These are phyloP conservation scores for Brienomyrus brachyistius DNA, from an alignment of 2,113 vertebrate species.

Conservation along the genomic window DNA sequence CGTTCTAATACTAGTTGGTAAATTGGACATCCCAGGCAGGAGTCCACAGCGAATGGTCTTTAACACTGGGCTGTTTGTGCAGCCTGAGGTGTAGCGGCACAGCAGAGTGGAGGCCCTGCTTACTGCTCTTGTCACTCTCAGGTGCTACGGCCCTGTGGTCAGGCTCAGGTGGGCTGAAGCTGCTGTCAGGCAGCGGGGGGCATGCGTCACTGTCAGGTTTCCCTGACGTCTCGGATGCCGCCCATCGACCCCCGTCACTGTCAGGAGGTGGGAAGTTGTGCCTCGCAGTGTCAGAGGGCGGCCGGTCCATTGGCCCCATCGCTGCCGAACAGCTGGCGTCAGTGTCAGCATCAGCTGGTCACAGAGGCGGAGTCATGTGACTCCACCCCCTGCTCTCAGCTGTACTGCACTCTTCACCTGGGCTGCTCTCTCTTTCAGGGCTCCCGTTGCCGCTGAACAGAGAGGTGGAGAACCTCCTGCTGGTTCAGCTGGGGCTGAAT, in stretches of 20 bases:
- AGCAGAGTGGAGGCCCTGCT: constrained; percentile 37
- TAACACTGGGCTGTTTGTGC: constrained; percentile 1
- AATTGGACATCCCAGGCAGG: constrained; percentile 25
- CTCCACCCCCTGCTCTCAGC: constrained; percentile 63
- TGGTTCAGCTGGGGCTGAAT: constrained; percentile 24
- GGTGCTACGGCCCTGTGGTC: constrained; percentile 49
- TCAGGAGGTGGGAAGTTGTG: constrained; percentile 77
- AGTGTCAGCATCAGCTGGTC: constrained; percentile 89
- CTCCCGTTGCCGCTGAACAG: constrained; percentile 26
- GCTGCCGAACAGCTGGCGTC: constrained; percentile 75
- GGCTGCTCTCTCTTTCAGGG: constrained; percentile 51
- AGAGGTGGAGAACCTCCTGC: constrained; percentile 24
- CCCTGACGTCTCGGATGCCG: constrained; percentile 58
- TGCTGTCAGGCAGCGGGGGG: constrained; percentile 69
- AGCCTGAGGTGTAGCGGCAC: background rate
- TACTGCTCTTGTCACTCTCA: constrained; percentile 75
- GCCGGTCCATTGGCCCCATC: constrained; percentile 49
- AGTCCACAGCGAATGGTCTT: background rate
- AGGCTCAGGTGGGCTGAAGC: constrained; percentile 57
- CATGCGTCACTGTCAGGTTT: constrained; percentile 90
- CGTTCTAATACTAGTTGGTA: constrained; percentile 62
- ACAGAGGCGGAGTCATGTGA: constrained; percentile 43
- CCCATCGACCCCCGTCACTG: constrained; percentile 73
- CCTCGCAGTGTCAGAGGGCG: constrained; percentile 78
- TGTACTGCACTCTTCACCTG: constrained; percentile 68